These are phyloP conservation scores for Camponotus vicinus DNA, from an alignment of 1,140 invertebrate genomes.

Conservation along the genomic window DNA sequence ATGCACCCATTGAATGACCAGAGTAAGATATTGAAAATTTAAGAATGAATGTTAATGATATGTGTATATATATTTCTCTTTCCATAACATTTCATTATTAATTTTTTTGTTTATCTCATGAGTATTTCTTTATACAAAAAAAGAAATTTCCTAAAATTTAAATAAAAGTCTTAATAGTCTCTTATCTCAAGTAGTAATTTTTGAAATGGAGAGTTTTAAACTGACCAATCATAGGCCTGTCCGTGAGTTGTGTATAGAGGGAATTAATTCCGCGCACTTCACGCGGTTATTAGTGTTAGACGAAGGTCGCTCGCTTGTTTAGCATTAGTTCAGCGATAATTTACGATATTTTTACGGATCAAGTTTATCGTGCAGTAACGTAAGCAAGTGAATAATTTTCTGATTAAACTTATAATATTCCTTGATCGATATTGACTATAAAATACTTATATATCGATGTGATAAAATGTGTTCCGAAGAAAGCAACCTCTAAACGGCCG, in stretches of 20 bases:
- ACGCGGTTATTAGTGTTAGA: background rate
- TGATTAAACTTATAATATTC: background rate
- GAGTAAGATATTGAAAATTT: too few species aligned
- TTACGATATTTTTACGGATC: background rate
- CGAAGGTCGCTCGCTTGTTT: background rate
- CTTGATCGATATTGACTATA: background rate
- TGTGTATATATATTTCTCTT: background rate
- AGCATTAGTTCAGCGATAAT: background rate
- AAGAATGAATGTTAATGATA: background rate
- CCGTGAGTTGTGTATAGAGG: background rate
- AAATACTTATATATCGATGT: too few species aligned
- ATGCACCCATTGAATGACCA: too few species aligned
- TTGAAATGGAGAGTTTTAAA: background rate
- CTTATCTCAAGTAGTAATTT: background rate
- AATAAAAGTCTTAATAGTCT: background rate
- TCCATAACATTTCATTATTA: background rate
- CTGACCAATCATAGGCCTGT: background rate
- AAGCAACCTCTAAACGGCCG: background rate
- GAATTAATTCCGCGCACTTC: background rate
- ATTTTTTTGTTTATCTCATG: too few species aligned
- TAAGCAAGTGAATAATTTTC: background rate
- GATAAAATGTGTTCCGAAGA: background rate
- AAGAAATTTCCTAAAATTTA: background rate
- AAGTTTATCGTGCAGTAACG: background rate
- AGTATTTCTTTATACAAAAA: too few species aligned